Evolutionary conservation across 92 coral and sea anemone species (phyloP), one percentile per base, ranked within the genome.

Genomic region (Umimayanthus chanpuru): DNA sequence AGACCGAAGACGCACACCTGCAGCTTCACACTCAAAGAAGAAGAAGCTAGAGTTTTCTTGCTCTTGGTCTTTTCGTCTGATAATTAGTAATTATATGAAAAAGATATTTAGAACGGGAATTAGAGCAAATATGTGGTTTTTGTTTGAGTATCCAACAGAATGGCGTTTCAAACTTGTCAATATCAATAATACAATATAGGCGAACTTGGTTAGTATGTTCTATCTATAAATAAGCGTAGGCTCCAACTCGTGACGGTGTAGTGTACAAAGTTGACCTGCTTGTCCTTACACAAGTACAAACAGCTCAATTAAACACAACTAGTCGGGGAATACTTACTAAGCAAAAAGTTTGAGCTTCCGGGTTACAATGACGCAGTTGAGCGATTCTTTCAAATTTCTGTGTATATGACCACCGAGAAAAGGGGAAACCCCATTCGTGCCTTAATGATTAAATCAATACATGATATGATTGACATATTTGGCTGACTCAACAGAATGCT

Each of bases 301-400:
- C 77, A 73, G 11, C 76, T 26, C 39, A 30, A 14, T 28, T 71
- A 14, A 71, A 73, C 40, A 14, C 43, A 7, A 32, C 39, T 36
- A 28, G 43, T 73, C 36, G 40, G 77, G 77, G 40, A 73, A 73
- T 73, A 73, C 77, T 73, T 73, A 73, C 77, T 32, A 40, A 20
- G 40, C n/a, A 32, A 23, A 73, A 14, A 28, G 18, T 16, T 3
- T 7, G 21, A 73, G 43, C 20, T 73, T 73, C 77, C 77, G 77
- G 77, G 77, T 30, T 73, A 73, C 16, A 73, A 73, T 29, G n/a
- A 28, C 77, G 38, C n/a, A 73, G 40, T 73, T 12, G 58, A 4
- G 2, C 50, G 44, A 41, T 4, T 41, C 44, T 41, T 41, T 41
- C 44, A 41, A 41, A 41, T 6, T 47, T 47, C 1, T 9, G 50